These are phyloP conservation scores for Pharmacophagus antenor DNA, from an alignment of 2,888 invertebrate genomes.

Conservation along the genomic window DNA sequence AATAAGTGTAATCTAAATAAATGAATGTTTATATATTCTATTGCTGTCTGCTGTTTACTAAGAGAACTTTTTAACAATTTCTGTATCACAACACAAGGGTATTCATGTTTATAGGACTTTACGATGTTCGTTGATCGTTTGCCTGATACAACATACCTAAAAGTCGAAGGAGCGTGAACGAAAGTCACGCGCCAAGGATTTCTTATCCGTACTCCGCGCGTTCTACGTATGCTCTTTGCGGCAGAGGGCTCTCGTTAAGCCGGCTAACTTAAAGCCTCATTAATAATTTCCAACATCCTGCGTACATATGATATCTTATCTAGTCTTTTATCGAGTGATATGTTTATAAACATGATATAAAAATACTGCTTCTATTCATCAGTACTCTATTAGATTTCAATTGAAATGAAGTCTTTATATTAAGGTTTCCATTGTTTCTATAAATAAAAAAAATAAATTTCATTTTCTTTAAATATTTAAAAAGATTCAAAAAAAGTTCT, in stretches of 20 bases:
- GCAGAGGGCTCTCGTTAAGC: conserved; percentile 18
- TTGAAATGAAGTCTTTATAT: no score
- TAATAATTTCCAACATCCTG: conserved; percentile 9
- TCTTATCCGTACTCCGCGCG: conserved; percentile 59
- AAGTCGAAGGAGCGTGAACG: conserved; percentile 68
- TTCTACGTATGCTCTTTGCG: conserved; percentile 39
- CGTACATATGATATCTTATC: background rate
- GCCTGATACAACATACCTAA: conserved; percentile 65
- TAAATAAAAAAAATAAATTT: no score
- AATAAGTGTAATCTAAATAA: background rate
- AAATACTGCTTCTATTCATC: background rate
- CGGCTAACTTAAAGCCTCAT: conserved; percentile 23
- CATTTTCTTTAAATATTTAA: background rate
- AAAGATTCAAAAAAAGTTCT: background rate
- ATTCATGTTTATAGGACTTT: conserved; percentile 52
- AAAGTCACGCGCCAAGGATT: conserved; percentile 74
- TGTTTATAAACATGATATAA: background rate
- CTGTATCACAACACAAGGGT: conserved; percentile 41
- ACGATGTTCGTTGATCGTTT: conserved; percentile 57
- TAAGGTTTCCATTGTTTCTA: no score
- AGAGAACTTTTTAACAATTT: conserved; percentile 36
- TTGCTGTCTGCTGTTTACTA: conserved; percentile 18
- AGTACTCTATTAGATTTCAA: no score
- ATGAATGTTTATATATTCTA: background rate
- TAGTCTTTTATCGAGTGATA: background rate